Evolutionary conservation across 2,888 invertebrate species (phyloP).

Genomic region (Choreutis nemorana): DNA sequence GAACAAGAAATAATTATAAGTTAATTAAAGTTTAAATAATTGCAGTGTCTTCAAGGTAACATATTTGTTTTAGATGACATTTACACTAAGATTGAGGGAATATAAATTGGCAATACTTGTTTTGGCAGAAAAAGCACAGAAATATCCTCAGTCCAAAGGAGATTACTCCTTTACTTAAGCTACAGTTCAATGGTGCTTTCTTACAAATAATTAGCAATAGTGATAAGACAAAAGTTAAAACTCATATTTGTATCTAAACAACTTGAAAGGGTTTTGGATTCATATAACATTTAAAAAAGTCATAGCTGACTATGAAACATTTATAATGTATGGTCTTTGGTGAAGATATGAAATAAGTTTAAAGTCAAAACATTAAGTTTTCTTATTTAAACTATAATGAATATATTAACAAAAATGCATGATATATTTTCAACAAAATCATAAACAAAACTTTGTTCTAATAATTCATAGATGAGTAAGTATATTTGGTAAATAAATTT

Average conservation of each 20-base stretch:
- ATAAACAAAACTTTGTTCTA: conserved; percentile 39
- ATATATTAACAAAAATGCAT: conserved; percentile 31
- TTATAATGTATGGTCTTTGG: conserved; percentile 36
- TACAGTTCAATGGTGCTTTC: too few relatives aligned
- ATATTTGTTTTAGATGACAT: conserved; percentile 9
- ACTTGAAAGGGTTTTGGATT: too few relatives aligned
- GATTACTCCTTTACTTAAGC: too few relatives aligned
- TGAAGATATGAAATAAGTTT: conserved; percentile 24
- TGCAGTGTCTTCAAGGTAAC: conserved; percentile 28
- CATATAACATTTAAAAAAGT: too few relatives aligned
- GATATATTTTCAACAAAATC: conserved; percentile 24
- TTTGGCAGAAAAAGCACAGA: conserved; percentile 39
- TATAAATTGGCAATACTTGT: conserved; percentile 35
- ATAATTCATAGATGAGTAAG: conserved; percentile 22
- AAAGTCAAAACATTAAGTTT: not conserved
- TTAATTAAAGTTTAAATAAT: conserved; percentile 12
- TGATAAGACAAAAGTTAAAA: too few relatives aligned
- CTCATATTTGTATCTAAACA: too few relatives aligned
- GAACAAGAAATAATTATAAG: not conserved
- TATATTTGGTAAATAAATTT: conserved; percentile 50
- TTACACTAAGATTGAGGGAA: conserved; percentile 1
- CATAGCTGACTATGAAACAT: too few relatives aligned
- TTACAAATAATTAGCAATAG: too few relatives aligned
- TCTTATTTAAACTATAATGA: conserved; percentile 7
- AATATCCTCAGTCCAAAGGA: conserved; percentile 23